Base-by-base conservation (phyloP, 2,888 invertebrate genomes). In the Entomobrya proxima region DNA sequence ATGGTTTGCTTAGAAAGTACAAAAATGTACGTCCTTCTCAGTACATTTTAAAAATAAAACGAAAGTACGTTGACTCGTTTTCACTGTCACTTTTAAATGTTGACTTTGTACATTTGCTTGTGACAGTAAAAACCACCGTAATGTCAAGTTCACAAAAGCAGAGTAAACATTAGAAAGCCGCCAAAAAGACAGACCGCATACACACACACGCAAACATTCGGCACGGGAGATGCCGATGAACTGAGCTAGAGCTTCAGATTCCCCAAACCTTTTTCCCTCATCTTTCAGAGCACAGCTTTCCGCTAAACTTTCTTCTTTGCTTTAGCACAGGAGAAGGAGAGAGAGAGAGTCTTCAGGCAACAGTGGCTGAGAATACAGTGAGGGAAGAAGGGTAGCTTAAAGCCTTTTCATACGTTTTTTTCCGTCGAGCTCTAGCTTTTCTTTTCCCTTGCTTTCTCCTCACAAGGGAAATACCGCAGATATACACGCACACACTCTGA, bases 171-270 rank as follows among this genome's bases (percentile, higher is more conserved):
- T n/a, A n/a, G 58, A 58, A 11, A 21, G n/a, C 15, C 58, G 15
- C 47, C 13, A 30, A 7, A 69, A 21, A 74, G 1, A 75, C 32
- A 52, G 18, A 13, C 37, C 44, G 7, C n/a, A 50, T 2, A 1
- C 21, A 9, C 47, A 47, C 47, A 21, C 40, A 61, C n/a, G 24
- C 74, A 74, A 27, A 27, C 83, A 52, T 24, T 83, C 83, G 83
- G 83, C 83, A 84, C 83, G 67, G 69, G 30, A 84, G 83, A 77
- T 84, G 83, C 83, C 83, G 83, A 84, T 67, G 69, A 69, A 84
- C 83, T 84, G 83, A 77, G 69, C 69, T 21, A 67, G 32, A 18
- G 24, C 40, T 13, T 2, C 30, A 77, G 83, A 77, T 84, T 84
- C 55, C 55, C 24, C 58, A 52, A 55, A 69, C 35, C 55, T 77